phyloP scores from a whole-genome alignment of 1,140 invertebrate species.

The Papilio polyxenes region DNA sequence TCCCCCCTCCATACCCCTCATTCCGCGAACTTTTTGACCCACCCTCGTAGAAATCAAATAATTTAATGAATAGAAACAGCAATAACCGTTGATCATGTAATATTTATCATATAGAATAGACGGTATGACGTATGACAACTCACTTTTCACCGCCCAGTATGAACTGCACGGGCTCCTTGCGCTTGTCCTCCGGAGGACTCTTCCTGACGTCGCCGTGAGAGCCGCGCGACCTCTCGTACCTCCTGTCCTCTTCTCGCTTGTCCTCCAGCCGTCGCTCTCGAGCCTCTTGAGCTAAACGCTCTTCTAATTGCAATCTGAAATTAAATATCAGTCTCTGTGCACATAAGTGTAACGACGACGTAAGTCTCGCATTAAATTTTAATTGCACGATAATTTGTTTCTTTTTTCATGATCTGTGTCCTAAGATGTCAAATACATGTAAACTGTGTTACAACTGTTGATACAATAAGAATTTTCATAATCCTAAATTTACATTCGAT shows the following conservation, averaged over 20 bases:
- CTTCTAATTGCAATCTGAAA: conserved; percentile 69
- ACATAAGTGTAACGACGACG: no score
- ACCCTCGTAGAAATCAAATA: no score
- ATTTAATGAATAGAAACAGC: neutral
- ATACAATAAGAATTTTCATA: no score
- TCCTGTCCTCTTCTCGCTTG: conserved; percentile 50
- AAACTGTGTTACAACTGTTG: no score
- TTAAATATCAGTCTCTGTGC: neutral
- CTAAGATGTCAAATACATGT: no score
- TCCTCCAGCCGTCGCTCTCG: conserved; percentile 63
- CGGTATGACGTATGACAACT: conserved; percentile 37
- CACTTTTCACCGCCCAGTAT: conserved; percentile 71
- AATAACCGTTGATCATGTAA: neutral
- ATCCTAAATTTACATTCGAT: no score
- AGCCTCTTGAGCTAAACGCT: conserved; percentile 69
- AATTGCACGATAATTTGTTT: no score
- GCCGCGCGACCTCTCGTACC: conserved; percentile 48
- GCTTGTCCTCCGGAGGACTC: conserved; percentile 58
- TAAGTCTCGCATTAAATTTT: no score
- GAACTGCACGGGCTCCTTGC: conserved; percentile 67
- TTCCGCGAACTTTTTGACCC: no score
- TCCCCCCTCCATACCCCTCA: no score
- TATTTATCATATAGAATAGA: neutral
- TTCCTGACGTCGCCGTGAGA: conserved; percentile 61
- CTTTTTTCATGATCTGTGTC: no score